Conservation (phyloP, 2,797 vertebrate genomes). For the Lacerta viridis region DNA sequence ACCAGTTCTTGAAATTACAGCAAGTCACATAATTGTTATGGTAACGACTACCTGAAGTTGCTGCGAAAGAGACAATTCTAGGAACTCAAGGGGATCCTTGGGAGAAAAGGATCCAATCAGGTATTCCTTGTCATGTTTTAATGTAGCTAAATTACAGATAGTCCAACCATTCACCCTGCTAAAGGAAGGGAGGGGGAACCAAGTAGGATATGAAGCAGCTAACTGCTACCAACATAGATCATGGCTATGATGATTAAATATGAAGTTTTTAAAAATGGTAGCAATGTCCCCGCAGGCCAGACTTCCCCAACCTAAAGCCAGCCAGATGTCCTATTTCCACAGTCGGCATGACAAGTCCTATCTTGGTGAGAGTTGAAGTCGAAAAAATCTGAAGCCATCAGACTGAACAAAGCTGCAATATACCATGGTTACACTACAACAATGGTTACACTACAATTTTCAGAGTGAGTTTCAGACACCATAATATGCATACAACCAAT, state of each 20-base stretch:
- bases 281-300: neutral
- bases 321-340: no score
- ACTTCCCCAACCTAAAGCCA: neutral
- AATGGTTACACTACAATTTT: neutral
- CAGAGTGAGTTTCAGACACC: neutral
- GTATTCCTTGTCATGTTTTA: neutral
- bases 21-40: neutral
- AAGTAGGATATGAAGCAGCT: neutral
- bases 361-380: no score
- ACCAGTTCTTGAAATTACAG: neutral
- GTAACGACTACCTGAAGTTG: neutral
- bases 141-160: neutral
- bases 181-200: neutral
- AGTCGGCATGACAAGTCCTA: no score
- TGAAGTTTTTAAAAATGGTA: neutral
- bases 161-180: neutral
- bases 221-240: neutral
- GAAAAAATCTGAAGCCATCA: neutral
- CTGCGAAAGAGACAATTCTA: neutral
- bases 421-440: no score
- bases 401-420: neutral
- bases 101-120: neutral
- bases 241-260: neutral
- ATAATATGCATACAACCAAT: neutral
- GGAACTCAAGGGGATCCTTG: neutral